Conservation (phyloP, 2,113 vertebrate genomes). For the human region DNA sequence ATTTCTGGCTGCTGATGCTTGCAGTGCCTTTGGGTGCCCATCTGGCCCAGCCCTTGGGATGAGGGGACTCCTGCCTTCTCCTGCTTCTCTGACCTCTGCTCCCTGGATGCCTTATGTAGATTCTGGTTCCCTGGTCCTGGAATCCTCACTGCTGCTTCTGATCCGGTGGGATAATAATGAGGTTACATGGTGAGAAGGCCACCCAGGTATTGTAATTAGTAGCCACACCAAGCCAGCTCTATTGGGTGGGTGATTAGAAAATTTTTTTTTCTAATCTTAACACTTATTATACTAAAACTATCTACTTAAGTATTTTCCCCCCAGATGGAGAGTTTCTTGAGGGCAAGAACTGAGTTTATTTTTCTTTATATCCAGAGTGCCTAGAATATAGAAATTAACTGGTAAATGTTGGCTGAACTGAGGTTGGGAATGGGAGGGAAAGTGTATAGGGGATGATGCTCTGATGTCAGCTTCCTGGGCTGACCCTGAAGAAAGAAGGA, state of each 20-base stretch:
- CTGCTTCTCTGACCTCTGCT: not conserved
- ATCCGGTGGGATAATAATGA: not conserved
- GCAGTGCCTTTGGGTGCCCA: constrained; percentile 30
- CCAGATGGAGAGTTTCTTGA: not conserved
- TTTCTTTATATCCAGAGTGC: not conserved
- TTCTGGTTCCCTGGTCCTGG: not conserved
- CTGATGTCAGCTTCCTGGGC: not conserved
- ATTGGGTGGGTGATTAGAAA: not conserved
- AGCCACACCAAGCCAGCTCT: not conserved
- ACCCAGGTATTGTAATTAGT: not conserved
- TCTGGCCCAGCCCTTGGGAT: constrained; percentile 22
- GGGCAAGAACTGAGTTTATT: not conserved
- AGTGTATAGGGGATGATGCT: not conserved
- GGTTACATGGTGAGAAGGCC: not conserved
- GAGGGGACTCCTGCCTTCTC: not conserved
- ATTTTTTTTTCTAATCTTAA: not conserved
- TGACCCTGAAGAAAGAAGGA: not conserved
- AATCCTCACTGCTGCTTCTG: not conserved
- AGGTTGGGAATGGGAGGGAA: not conserved
- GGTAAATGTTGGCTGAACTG: not conserved
- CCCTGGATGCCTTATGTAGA: not conserved
- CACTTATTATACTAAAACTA: not conserved
- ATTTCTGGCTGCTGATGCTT: not conserved
- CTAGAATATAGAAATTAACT: not conserved
- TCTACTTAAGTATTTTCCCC: not conserved